Conservation (phyloP, 92 coral and sea anemone species). For the Epizoanthus scotinus region DNA sequence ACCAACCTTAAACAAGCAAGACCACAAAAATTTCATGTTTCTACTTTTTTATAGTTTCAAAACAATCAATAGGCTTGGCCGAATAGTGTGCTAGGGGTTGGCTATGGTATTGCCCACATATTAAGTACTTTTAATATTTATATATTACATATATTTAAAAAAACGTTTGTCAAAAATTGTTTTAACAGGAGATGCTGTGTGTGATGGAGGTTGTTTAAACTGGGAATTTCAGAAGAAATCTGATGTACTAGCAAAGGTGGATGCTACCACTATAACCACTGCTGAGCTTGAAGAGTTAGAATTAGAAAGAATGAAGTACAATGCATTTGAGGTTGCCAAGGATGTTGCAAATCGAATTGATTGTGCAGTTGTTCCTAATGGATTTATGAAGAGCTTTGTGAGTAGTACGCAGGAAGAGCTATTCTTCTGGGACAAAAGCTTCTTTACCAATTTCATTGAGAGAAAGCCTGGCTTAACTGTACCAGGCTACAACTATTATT, state of each 20-base stretch:
- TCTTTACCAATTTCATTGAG: conserved; percentile 29
- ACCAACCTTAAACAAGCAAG: too few species aligned
- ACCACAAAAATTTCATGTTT: too few species aligned
- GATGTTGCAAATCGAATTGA: conserved; percentile 46
- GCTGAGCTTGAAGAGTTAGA: conserved; percentile 35
- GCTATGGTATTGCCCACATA: too few species aligned
- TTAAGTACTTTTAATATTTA: too few species aligned
- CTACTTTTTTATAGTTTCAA: conserved; percentile 2
- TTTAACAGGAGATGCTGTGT: conserved; percentile 34
- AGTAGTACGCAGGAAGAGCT: conserved; percentile 32
- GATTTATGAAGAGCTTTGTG: conserved; percentile 45
- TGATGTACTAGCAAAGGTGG: conserved; percentile 7
- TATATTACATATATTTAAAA: too few species aligned
- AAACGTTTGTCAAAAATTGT: too few species aligned
- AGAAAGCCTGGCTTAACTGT: conserved; percentile 38
- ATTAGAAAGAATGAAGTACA: conserved; percentile 37
- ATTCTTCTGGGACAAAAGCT: conserved; percentile 41
- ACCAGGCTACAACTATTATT: conserved; percentile 42
- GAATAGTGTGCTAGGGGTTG: too few species aligned
- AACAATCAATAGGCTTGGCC: too few species aligned
- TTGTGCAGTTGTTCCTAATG: conserved; percentile 48
- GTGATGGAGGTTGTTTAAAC: conserved; percentile 33
- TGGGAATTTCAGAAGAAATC: conserved; percentile 30
- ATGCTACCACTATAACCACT: conserved; percentile 28
- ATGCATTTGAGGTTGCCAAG: conserved; percentile 44